Evolutionary conservation across 2,797 vertebrate genomes (phyloP), one percentile per base, ranked within the genome.

Genomic region (Channa striata): DNA sequence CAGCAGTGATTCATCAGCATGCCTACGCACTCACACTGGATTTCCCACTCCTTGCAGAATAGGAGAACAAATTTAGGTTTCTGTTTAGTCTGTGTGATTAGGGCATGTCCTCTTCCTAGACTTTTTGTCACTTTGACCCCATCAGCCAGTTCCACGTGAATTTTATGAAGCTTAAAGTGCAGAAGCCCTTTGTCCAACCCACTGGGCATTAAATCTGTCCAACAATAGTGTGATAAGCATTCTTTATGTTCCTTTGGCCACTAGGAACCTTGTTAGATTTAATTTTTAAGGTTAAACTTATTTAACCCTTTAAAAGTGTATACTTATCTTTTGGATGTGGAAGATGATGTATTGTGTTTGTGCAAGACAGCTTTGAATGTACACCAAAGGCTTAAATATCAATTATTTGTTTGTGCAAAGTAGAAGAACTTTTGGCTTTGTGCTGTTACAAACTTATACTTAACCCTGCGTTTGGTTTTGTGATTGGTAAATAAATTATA

Each of bases 1-100:
- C 84, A 84, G 81, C 79, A 78, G 79, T 87, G 88, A 89, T 87
- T 90, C 88, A 90, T 80, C 74, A 81, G 74, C 78, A 84, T 87
- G 84, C 85, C 85, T 73, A 88, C 88, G 77, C 90, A 86, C 72
- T 86, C 68, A 17, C 72, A 74, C 48, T 85, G 88, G 86, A 84
- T 82, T 86, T 78, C 88, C 84, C 81, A 86, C 81, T 90, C 71
- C 75, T 74, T 76, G 47, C 47, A 68, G 67, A 56, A 53, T 7
- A 67, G 59, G 42, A 67, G 68, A 79, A 67, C 81, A 85, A 20
- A 87, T 84, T 88, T 89, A 85, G 76, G 42, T 65, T 62, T 79
- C 34, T 90, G 80, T 91, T 89, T 86, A 87, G 86, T 89, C 83
- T 91, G 77, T 77, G 60, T 72, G 54, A n/a, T 83, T 54, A 44